Evolutionary conservation across 2,797 vertebrate species (phyloP).

Genomic region (Crax fasciolata): DNA sequence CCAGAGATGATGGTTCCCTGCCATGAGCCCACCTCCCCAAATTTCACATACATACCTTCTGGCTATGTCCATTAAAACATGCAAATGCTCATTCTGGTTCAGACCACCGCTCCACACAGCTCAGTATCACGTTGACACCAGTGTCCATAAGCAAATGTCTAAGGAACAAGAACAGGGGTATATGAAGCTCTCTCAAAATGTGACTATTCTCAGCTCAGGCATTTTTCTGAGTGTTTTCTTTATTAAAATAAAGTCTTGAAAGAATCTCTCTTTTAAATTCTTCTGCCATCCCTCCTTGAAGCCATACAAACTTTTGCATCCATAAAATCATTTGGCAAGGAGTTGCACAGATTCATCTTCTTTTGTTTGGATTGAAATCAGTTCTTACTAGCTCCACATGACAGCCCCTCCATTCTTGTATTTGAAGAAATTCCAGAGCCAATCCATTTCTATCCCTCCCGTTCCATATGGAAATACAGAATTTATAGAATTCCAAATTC

Average conservation of each 20-base stretch:
- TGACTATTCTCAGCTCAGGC: background rate
- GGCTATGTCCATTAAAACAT: background rate
- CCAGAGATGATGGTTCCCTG: rapidly evolving
- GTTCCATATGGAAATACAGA: background rate
- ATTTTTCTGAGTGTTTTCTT: background rate
- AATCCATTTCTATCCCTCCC: background rate
- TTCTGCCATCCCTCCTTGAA: background rate
- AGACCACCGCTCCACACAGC: background rate
- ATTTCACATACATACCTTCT: background rate
- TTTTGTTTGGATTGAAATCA: background rate
- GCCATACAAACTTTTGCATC: background rate
- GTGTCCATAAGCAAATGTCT: background rate
- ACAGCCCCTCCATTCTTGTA: background rate
- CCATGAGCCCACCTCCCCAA: background rate
- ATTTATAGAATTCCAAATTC: background rate
- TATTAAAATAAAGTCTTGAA: background rate
- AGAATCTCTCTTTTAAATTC: background rate
- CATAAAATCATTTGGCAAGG: background rate
- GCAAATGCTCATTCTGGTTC: background rate
- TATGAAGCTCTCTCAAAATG: background rate
- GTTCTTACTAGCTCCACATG: background rate
- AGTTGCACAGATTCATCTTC: background rate
- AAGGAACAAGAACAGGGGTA: background rate
- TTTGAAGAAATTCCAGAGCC: background rate
- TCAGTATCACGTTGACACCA: background rate